Evolutionary conservation across 2,888 invertebrate genomes (phyloP).

Genomic region (Capitulum mitella): DNA sequence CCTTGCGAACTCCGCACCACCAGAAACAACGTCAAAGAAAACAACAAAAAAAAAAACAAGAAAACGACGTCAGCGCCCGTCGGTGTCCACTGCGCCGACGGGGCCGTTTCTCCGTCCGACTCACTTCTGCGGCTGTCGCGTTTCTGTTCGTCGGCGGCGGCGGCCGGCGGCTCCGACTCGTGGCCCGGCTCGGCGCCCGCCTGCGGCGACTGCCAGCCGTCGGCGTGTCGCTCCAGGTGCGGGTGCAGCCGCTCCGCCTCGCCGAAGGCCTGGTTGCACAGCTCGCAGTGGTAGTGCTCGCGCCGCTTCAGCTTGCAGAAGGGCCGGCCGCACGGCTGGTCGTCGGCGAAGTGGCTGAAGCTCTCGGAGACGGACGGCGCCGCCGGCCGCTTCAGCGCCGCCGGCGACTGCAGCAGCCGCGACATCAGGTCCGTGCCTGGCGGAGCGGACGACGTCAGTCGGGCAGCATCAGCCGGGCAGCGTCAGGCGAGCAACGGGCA

Average conservation of each 20-base stretch:
- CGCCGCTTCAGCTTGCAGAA: conserved; percentile 72
- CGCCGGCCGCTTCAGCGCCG: conserved; percentile 21
- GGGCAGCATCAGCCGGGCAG: too few species aligned
- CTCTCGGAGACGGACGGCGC: conserved; percentile 52
- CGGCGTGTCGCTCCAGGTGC: conserved; percentile 60
- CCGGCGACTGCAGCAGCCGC: conserved; percentile 28
- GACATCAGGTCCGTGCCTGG: conserved; percentile 27
- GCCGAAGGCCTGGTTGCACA: conserved; percentile 69
- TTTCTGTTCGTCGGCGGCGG: background rate
- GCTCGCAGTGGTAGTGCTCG: conserved; percentile 69
- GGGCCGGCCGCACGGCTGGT: conserved; percentile 62
- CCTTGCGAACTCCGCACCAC: too few species aligned
- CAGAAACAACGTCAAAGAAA: too few species aligned
- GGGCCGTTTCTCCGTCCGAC: background rate
- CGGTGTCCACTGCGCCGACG: conserved; percentile 21
- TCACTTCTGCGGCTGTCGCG: conserved; percentile 17
- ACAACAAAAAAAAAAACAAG: too few species aligned
- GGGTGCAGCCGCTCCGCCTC: conserved; percentile 59
- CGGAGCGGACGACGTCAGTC: too few species aligned
- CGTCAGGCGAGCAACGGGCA: too few species aligned
- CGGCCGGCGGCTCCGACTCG: conserved; percentile 27
- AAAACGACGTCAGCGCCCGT: too few species aligned
- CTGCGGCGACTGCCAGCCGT: conserved; percentile 28
- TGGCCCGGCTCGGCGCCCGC: background rate
- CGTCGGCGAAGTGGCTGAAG: conserved; percentile 55